Evolutionary conservation across 2,113 vertebrate species (phyloP).

Genomic region (Tretioscincus oriximinensis): DNA sequence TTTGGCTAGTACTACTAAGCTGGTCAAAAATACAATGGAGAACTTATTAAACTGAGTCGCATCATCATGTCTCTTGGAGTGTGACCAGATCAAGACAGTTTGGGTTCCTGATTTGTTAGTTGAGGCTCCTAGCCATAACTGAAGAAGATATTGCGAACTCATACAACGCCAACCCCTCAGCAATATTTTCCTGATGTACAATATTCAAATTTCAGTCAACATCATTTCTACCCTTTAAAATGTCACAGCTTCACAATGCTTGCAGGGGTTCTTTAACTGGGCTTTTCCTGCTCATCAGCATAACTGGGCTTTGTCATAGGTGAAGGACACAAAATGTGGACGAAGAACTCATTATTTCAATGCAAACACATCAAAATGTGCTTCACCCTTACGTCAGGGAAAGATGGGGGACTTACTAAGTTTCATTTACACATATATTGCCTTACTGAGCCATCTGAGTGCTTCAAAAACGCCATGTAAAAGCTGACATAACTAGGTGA

Average conservation of each 20-base stretch:
- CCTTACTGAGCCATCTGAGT: constrained; percentile 16
- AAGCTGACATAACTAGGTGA: constrained; percentile 36
- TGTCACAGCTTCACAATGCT: neutral
- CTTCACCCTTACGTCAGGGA: neutral
- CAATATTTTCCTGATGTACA: neutral
- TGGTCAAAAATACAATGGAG: constrained; percentile 38
- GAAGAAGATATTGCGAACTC: neutral
- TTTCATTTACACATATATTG: neutral
- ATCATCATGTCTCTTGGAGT: neutral
- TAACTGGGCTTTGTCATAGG: neutral
- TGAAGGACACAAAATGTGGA: neutral
- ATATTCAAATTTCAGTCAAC: neutral
- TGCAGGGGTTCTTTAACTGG: neutral
- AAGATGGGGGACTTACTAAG: neutral
- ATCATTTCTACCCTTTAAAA: neutral
- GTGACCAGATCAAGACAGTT: neutral
- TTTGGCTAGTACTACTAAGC: constrained; percentile 23
- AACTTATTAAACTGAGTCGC: constrained; percentile 28
- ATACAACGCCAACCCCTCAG: neutral
- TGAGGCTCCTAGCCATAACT: neutral
- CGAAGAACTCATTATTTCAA: neutral
- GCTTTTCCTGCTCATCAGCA: neutral
- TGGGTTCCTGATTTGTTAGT: neutral
- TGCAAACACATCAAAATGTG: neutral
- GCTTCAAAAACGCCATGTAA: constrained; percentile 40